phyloP scores from a whole-genome alignment of 92 coral and sea anemone species.

The Actinostola sp. region DNA sequence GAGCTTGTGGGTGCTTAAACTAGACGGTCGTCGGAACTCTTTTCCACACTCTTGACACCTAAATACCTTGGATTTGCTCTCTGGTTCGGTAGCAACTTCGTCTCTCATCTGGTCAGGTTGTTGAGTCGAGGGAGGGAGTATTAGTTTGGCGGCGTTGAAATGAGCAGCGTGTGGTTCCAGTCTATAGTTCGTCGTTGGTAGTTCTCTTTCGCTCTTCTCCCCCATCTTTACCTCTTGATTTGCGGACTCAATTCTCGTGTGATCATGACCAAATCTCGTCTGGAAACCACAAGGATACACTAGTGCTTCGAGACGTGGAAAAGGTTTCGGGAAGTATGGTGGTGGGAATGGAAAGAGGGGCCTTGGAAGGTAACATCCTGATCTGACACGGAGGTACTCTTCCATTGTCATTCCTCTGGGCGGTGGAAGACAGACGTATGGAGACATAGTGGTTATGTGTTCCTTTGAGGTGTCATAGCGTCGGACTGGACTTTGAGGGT shows the following conservation, averaged over 20 bases:
- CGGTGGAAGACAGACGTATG: constrained; percentile 19
- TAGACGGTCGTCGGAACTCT: constrained; percentile 87
- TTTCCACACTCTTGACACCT: constrained; percentile 85
- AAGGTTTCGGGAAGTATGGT: neutral
- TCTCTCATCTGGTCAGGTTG: constrained; percentile 2
- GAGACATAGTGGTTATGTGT: neutral
- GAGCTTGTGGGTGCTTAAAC: constrained; percentile 82
- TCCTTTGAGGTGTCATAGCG: neutral
- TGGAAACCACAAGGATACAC: neutral
- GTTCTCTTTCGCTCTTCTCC: constrained; percentile 7
- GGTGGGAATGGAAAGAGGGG: constrained; percentile 46
- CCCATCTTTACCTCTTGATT: neutral
- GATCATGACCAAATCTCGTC: constrained; percentile 14
- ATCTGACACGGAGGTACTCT: constrained; percentile 33
- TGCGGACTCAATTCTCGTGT: constrained; percentile 1
- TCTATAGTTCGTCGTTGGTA: constrained; percentile 9
- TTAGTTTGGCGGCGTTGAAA: neutral
- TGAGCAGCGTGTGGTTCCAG: constrained; percentile 7
- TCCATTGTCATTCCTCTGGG: constrained; percentile 44
- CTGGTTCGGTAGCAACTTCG: constrained; percentile 18
- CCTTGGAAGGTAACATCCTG: constrained; percentile 25
- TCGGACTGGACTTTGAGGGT: neutral
- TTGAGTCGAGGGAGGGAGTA: neutral
- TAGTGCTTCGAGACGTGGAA: neutral
- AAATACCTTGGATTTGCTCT: constrained; percentile 59